phyloP scores from a whole-genome alignment of 2,113 vertebrate genomes.

The Puntigrus tetrazona region DNA sequence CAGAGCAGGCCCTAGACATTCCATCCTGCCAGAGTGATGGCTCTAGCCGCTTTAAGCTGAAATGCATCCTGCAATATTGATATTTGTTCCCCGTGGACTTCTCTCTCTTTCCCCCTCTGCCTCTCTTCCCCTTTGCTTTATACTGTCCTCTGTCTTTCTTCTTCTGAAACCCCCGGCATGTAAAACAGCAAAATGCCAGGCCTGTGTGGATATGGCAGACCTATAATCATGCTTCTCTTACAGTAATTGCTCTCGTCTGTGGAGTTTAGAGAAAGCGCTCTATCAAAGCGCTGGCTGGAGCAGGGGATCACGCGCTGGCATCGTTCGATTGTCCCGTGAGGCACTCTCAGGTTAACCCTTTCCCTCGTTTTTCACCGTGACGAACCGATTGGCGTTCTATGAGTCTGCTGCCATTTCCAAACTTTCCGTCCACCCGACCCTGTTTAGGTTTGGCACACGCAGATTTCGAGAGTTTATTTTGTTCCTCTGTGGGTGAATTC shows the following conservation, averaged over 20 bases:
- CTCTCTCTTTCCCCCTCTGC: slow-evolving; percentile 18
- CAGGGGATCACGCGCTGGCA: slow-evolving; percentile 72
- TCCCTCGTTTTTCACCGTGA: not conserved
- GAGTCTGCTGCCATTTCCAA: slow-evolving; percentile 21
- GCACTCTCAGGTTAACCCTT: slow-evolving; percentile 60
- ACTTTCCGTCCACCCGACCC: not conserved
- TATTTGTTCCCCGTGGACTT: slow-evolving; percentile 50
- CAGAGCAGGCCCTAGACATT: slow-evolving; percentile 41
- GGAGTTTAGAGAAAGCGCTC: slow-evolving; percentile 65
- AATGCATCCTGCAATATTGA: slow-evolving; percentile 54
- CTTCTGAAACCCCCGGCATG: slow-evolving; percentile 26
- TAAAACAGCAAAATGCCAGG: slow-evolving; percentile 54
- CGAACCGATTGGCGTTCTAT: not conserved
- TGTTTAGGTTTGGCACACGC: slow-evolving; percentile 25
- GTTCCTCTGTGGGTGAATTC: slow-evolving; percentile 42
- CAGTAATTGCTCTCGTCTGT: slow-evolving; percentile 73
- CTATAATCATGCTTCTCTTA: slow-evolving; percentile 73
- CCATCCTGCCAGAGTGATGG: slow-evolving; percentile 34
- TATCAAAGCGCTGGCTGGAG: slow-evolving; percentile 70
- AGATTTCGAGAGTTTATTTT: slow-evolving; percentile 45
- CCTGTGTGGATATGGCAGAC: slow-evolving; percentile 60
- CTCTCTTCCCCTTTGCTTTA: slow-evolving; percentile 14
- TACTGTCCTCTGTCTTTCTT: slow-evolving; percentile 29
- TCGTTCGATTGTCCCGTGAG: slow-evolving; percentile 61
- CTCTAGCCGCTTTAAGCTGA: slow-evolving; percentile 46